phyloP scores from a whole-genome alignment of 2,888 invertebrate genomes.

The Chloroclysta siterata region DNA sequence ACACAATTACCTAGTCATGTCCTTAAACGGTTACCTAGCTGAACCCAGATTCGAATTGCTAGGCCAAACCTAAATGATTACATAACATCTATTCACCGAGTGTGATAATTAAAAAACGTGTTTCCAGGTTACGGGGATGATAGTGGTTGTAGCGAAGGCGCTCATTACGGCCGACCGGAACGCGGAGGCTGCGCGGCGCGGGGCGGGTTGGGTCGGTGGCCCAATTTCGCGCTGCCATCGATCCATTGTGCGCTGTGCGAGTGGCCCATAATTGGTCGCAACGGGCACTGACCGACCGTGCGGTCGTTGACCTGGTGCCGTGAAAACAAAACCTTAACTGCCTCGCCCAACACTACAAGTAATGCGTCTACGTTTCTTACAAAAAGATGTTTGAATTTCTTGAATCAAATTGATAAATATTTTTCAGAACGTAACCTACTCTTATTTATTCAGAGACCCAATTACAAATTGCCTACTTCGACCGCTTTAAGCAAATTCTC shows the following conservation, averaged over 20 bases:
- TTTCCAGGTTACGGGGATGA: conserved; percentile 18
- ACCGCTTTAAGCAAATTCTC: conserved; percentile 5
- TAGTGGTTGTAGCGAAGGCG: conserved; percentile 20
- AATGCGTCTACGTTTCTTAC: conserved; percentile 37
- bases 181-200: conserved; percentile 54
- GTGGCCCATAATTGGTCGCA: conserved; percentile 85
- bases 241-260: conserved; percentile 85
- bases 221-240: conserved; percentile 83
- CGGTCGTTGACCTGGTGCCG: conserved; percentile 76
- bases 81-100: not conserved
- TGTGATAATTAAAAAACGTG: not conserved
- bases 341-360: conserved; percentile 50
- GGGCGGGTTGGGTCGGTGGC: conserved; percentile 70
- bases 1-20: not conserved
- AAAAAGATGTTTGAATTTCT: conserved; percentile 9
- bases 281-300: conserved; percentile 82
- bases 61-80: not conserved
- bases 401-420: conserved; percentile 11
- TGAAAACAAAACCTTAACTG: conserved; percentile 80
- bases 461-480: conserved; percentile 11
- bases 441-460: conserved; percentile 4
- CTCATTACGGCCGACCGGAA: conserved; percentile 43
- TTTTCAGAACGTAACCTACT: conserved; percentile 15
- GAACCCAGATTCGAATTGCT: conserved; percentile 3
- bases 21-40: not conserved